Percentiles rank a stretch among this genome's conserved stretches.
Conservation (phyloP, 2,113 vertebrate genomes). For the Thomomys bottae region DNA sequence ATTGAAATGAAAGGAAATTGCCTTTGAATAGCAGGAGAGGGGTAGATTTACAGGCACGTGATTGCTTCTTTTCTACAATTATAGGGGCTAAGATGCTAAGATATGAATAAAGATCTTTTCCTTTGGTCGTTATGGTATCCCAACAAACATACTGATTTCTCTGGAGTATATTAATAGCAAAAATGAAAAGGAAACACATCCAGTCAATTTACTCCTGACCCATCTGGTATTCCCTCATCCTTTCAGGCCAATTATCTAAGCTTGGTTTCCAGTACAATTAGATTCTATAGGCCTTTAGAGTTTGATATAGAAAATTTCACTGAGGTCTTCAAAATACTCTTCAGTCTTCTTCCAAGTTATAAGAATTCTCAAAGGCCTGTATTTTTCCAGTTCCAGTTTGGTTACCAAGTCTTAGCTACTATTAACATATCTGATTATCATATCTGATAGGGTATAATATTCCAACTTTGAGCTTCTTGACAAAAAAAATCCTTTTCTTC, state of each 20-base stretch:
- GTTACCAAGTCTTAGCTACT: slow-evolving; percentile 2
- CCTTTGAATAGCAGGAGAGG: background rate
- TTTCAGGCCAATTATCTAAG: background rate
- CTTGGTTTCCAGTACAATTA: background rate
- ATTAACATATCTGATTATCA: slow-evolving; percentile 29
- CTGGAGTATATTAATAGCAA: background rate
- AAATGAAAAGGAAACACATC: background rate
- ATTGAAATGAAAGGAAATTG: background rate
- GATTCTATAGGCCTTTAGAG: background rate
- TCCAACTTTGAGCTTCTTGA: slow-evolving; percentile 47
- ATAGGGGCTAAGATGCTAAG: background rate
- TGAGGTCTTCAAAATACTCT: background rate
- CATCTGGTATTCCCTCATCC: background rate
- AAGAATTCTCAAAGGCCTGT: slow-evolving; percentile 20
- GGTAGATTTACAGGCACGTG: background rate
- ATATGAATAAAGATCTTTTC: background rate
- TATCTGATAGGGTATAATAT: slow-evolving; percentile 17
- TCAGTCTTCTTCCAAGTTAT: background rate
- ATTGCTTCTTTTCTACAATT: background rate
- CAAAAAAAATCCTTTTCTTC: slow-evolving; percentile 33
- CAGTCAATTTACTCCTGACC: background rate
- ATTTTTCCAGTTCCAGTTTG: background rate
- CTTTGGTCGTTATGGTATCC: background rate
- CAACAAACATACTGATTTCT: background rate
- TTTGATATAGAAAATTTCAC: background rate